Conservation (phyloP, 2,797 vertebrate species). For the Sorex maritimensis region DNA sequence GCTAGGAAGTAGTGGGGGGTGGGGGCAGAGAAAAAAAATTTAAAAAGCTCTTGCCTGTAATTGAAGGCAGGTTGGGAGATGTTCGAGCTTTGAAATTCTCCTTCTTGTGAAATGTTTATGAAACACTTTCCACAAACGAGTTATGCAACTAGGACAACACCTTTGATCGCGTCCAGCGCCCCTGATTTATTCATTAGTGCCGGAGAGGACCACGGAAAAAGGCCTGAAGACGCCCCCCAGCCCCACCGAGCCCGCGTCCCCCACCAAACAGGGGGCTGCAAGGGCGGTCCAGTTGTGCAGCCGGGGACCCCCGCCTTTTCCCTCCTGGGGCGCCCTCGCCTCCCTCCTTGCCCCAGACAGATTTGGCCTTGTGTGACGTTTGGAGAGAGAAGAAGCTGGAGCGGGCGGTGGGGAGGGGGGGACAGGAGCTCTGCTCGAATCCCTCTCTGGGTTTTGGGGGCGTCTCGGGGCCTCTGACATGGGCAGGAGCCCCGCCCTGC, state of each 20-base stretch:
- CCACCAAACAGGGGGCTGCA: not conserved
- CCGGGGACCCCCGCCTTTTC: not conserved
- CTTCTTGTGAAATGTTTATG: conserved; percentile 94
- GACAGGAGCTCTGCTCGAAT: no score
- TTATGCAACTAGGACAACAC: conserved; percentile 90
- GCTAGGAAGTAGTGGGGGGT: conserved; percentile 85
- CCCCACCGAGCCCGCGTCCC: not conserved
- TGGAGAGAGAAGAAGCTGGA: no score
- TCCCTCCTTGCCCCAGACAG: no score
- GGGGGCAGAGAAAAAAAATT: not conserved
- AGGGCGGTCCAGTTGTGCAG: not conserved
- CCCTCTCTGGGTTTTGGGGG: no score
- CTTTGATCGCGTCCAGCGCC: conserved; percentile 92
- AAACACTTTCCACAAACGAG: conserved; percentile 92
- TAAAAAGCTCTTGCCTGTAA: conserved; percentile 88
- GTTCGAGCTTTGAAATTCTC: conserved; percentile 91
- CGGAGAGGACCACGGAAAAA: conserved; percentile 68
- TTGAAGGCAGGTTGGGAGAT: conserved; percentile 93
- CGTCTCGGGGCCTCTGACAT: no score
- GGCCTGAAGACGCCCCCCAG: conserved; percentile 58
- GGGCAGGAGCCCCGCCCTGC: not conserved
- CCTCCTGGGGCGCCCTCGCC: no score
- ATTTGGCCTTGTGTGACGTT: no score
- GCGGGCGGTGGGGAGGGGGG: no score
- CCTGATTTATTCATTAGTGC: conserved; percentile 90